Evolutionary conservation across 2,797 vertebrate species (phyloP).

Genomic region (Erpetoichthys calabaricus): DNA sequence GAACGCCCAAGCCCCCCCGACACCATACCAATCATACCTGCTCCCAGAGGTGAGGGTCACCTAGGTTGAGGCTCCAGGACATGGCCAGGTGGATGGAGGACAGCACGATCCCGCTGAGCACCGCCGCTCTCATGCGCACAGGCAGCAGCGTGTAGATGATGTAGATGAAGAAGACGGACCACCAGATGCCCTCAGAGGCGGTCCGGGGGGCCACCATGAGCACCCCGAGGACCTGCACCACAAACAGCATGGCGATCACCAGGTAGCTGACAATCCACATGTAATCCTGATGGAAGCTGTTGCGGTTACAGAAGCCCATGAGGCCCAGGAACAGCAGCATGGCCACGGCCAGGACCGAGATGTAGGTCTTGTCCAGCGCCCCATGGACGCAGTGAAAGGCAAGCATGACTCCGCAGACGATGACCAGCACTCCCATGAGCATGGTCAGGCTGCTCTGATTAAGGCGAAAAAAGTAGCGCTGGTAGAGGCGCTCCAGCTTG

Average conservation of each 20-base stretch:
- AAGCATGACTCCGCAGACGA: slow-evolving; percentile 78
- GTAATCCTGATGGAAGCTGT: slow-evolving; percentile 90
- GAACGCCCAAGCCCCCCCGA: no score
- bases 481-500: slow-evolving; percentile 90
- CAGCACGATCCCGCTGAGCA: slow-evolving; percentile 70
- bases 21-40: slow-evolving; percentile 73
- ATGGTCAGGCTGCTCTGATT: slow-evolving; percentile 94
- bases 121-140: slow-evolving; percentile 82
- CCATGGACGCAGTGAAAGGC: slow-evolving; percentile 77
- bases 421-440: slow-evolving; percentile 85
- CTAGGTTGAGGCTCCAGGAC: slow-evolving; percentile 71
- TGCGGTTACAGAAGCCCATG: slow-evolving; percentile 86
- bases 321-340: slow-evolving; percentile 75
- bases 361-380: slow-evolving; percentile 49
- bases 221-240: slow-evolving; percentile 72
- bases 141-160: slow-evolving; percentile 92
- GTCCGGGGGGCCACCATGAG: slow-evolving; percentile 65
- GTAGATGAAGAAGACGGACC: slow-evolving; percentile 91
- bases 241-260: slow-evolving; percentile 70
- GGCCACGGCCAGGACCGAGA: slow-evolving; percentile 59
- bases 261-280: slow-evolving; percentile 95
- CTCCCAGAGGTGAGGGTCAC: slow-evolving; percentile 77
- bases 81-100: slow-evolving; percentile 71
- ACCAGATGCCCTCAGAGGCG: slow-evolving; percentile 81
- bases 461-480: slow-evolving; percentile 93